Conservation (phyloP, 2,113 vertebrate genomes). For the Spheniscus mendiculus region DNA sequence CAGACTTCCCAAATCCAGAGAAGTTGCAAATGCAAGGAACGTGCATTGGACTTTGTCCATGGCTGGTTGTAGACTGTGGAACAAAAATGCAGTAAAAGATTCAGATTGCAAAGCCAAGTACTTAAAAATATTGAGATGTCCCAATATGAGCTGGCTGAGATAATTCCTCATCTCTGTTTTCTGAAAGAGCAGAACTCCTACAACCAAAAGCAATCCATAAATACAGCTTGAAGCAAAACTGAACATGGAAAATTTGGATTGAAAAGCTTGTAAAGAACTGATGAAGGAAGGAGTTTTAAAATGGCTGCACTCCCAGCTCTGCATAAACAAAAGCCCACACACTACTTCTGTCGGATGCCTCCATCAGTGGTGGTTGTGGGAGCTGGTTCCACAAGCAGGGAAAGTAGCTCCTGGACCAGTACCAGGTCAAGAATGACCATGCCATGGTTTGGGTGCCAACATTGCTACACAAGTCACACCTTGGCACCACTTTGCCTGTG, state of each 20-base stretch:
- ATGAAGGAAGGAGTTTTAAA: neutral
- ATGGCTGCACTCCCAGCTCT: neutral
- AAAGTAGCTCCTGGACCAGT: neutral
- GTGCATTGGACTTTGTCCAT: neutral
- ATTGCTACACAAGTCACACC: neutral
- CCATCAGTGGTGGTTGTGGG: neutral
- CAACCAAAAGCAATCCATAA: neutral
- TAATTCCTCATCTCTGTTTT: neutral
- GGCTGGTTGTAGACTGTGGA: neutral
- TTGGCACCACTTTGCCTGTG: neutral
- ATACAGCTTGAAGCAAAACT: neutral
- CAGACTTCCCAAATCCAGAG: neutral
- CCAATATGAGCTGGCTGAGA: neutral
- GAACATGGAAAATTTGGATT: neutral
- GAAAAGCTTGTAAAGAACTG: neutral
- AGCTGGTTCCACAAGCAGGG: neutral
- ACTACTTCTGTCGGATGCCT: neutral
- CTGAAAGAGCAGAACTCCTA: neutral
- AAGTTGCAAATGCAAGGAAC: neutral
- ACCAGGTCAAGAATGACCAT: neutral
- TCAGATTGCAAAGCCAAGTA: neutral
- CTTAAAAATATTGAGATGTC: neutral
- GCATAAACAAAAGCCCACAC: neutral
- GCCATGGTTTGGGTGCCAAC: neutral
- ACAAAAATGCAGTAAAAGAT: neutral